These are phyloP conservation scores for Drosophila eugracilis DNA, from an alignment of 1,140 invertebrate genomes.

Conservation along the genomic window DNA sequence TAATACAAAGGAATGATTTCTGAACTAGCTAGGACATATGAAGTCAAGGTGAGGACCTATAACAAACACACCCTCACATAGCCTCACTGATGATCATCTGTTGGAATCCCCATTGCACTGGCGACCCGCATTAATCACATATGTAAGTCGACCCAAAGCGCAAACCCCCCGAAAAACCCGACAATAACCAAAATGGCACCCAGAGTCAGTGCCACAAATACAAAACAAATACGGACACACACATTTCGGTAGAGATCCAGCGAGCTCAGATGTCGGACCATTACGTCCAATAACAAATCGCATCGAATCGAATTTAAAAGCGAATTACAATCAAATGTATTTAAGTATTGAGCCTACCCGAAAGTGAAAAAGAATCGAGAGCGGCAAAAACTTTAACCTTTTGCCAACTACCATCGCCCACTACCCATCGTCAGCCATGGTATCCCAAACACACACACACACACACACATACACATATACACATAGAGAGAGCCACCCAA, in stretches of 20 bases:
- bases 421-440: not conserved
- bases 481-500: slow-evolving; percentile 47
- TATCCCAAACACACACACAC: not conserved
- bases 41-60: slow-evolving; percentile 22
- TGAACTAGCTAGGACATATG: slow-evolving; percentile 48
- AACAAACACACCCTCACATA: slow-evolving; percentile 7
- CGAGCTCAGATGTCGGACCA: slow-evolving; percentile 78
- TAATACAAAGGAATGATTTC: too few relatives aligned
- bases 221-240: slow-evolving; percentile 10
- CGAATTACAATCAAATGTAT: slow-evolving; percentile 82
- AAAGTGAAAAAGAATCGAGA: slow-evolving; percentile 35
- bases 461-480: not conserved
- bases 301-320: slow-evolving; percentile 81
- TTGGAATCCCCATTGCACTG: slow-evolving; percentile 34
- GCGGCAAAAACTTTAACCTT: slow-evolving; percentile 64
- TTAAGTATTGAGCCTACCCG: slow-evolving; percentile 74
- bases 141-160: slow-evolving; percentile 47
- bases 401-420: not conserved
- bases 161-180: slow-evolving; percentile 40
- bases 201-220: not conserved
- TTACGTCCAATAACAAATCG: slow-evolving; percentile 81
- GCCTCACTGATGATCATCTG: too few relatives aligned
- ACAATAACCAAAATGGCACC: slow-evolving; percentile 31
- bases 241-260: not conserved
- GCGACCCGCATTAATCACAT: slow-evolving; percentile 77